Conservation (phyloP, 2,888 invertebrate species). For the Tiliacea citrago region DNA sequence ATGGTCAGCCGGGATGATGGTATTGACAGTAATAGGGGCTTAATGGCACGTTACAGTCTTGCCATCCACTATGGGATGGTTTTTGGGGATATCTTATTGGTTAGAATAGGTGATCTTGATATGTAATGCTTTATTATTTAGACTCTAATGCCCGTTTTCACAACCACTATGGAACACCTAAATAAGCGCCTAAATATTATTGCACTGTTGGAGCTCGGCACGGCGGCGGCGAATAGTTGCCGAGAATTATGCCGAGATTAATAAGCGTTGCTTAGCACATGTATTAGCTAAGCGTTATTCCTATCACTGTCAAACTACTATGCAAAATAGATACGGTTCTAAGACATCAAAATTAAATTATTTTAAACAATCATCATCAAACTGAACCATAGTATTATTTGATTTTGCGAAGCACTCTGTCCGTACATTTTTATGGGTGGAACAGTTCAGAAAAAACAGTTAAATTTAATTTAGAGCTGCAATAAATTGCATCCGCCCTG, state of each 20-base stretch:
- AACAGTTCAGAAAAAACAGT: constrained; percentile 1
- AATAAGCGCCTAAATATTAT: background rate
- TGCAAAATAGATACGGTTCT: background rate
- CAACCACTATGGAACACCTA: background rate
- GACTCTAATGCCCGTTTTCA: background rate
- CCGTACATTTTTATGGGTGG: background rate
- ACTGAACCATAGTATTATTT: background rate
- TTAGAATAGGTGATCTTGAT: constrained; percentile 30
- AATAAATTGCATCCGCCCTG: constrained; percentile 7
- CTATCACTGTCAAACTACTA: background rate
- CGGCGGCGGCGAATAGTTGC: too few species aligned
- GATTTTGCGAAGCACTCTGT: background rate
- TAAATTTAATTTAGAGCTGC: constrained; percentile 10
- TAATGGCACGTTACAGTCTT: constrained; percentile 58
- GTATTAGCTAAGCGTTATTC: background rate
- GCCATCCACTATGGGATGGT: constrained; percentile 26
- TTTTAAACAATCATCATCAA: background rate
- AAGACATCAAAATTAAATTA: background rate
- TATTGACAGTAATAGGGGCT: constrained; percentile 79
- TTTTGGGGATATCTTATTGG: constrained; percentile 41
- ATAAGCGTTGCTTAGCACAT: background rate
- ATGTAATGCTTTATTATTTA: background rate
- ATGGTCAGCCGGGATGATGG: constrained; percentile 79
- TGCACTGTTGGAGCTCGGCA: background rate
- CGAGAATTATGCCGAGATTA: background rate